A percentile compares a stretch with the other conserved stretches of the same genome.
Evolutionary conservation across 2,113 vertebrate genomes (phyloP).

Genomic region (Gracilinanus agilis): DNA sequence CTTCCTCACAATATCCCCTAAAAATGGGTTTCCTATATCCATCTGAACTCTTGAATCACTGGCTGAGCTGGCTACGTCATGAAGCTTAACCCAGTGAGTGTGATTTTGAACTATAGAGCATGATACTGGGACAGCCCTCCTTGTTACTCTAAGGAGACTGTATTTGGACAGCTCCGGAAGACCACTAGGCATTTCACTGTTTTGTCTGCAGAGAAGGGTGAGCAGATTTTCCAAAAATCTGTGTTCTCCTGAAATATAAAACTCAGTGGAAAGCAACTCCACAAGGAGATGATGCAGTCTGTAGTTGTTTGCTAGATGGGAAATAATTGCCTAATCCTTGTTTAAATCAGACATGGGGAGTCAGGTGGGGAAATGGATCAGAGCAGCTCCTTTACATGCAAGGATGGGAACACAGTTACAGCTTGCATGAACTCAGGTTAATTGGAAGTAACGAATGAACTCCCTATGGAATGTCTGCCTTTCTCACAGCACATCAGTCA

Average conservation of each 20-base stretch:
- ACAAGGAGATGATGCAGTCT: background rate
- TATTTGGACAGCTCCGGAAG: background rate
- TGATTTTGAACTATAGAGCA: background rate
- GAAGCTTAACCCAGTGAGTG: background rate
- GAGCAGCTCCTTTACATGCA: background rate
- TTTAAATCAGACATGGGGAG: slow-evolving; percentile 1
- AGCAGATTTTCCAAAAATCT: background rate
- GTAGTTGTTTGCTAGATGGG: background rate
- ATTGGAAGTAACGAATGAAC: slow-evolving; percentile 1
- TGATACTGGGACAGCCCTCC: background rate
- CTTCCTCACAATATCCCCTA: background rate
- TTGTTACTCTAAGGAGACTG: background rate
- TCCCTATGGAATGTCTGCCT: background rate
- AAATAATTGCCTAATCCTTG: slow-evolving; percentile 9
- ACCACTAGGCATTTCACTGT: background rate
- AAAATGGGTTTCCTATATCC: background rate
- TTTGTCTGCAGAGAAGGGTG: background rate
- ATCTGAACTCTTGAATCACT: background rate
- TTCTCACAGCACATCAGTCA: background rate
- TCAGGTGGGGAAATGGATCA: background rate
- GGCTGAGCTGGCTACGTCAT: background rate
- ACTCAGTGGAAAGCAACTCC: background rate
- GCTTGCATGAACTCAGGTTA: slow-evolving; percentile 2
- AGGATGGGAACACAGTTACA: background rate
- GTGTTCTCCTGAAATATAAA: background rate